Percentiles rank a stretch among this genome's conserved stretches.
phyloP scores from a whole-genome alignment of 2,113 vertebrate genomes.

The Pedetes capensis region DNA sequence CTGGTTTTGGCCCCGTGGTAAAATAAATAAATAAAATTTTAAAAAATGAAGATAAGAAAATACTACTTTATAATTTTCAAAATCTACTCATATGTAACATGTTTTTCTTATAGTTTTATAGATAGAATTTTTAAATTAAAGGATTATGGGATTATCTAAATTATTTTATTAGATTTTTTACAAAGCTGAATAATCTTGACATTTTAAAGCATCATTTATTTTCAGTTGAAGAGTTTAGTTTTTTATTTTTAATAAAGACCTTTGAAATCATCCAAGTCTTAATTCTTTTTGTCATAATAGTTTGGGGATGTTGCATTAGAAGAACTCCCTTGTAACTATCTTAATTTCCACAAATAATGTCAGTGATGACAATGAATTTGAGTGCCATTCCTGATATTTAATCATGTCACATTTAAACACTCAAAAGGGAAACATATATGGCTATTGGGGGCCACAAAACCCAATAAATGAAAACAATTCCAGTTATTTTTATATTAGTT shows the following conservation, averaged over 20 bases:
- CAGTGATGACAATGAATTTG: slow-evolving; percentile 45
- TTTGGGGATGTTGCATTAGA: background rate
- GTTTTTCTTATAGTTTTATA: background rate
- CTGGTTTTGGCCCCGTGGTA: too few species aligned
- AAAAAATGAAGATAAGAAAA: background rate
- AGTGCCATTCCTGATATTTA: slow-evolving; percentile 59
- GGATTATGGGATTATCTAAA: background rate
- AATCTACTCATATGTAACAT: background rate
- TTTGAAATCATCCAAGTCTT: background rate
- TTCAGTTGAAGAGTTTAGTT: background rate
- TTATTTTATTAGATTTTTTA: background rate
- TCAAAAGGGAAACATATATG: slow-evolving; percentile 31
- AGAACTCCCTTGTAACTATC: slow-evolving; percentile 26
- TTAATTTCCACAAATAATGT: slow-evolving; percentile 62
- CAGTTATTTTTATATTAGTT: slow-evolving; percentile 56
- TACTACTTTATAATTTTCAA: background rate
- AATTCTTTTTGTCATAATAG: background rate
- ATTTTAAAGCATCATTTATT: background rate
- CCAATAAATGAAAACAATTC: slow-evolving; percentile 20
- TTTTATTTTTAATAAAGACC: slow-evolving; percentile 8
- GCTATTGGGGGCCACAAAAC: background rate
- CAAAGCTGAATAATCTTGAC: background rate
- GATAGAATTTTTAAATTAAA: background rate
- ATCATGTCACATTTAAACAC: slow-evolving; percentile 54
- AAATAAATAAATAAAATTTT: too few species aligned